Evolutionary conservation across 2,113 vertebrate genomes (phyloP), one percentile per base, ranked within the genome.

Genomic region (Glaucidium brasilianum): DNA sequence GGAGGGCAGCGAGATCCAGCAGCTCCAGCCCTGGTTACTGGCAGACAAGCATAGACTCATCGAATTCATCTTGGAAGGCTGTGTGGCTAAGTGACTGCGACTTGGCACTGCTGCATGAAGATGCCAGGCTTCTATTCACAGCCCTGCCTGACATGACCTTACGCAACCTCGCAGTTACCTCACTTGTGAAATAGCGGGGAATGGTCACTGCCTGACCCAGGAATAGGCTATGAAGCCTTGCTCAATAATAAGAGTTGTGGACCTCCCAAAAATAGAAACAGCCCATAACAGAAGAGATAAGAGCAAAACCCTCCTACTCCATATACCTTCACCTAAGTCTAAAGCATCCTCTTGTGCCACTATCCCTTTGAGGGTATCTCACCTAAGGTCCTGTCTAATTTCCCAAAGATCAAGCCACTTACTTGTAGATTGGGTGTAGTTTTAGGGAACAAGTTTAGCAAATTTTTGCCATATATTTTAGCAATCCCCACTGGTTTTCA

Each of bases 21-120:
- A 86, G 64, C 69, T 52, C 74, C 29, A 41, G 77, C n/a, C 15
- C 52, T 89, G 77, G 41, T 58, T 59, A 85, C 74, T 79, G 91
- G 85, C 81, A 92, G 87, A 91, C 34, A 69, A 69, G 90, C 78
- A 69, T 10, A 76, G 90, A 63, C 86, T 82, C 90, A 93, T 88
- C 5, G 8, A 47, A 76, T 85, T 92, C 15, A 5, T 88, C 77
- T 95, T 96, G 95, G 93, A 96, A 97, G 94, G 91, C 94, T 95
- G 41, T 88, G 92, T 97, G 97, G 95, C 97, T 97, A 97, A 97
- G 92, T 97, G 96, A 95, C 87, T 96, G 97, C 11, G 3, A 92
- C 80, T 97, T 97, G 97, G 94, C 96, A 97, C 86, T 85, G 81
- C 71, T 79, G 20, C 7, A 3, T 85, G 93, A 71, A 76, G 78